Percentiles rank a stretch among this genome's conserved stretches.
Conservation (phyloP, 2,113 vertebrate genomes). For the Murina feae region DNA sequence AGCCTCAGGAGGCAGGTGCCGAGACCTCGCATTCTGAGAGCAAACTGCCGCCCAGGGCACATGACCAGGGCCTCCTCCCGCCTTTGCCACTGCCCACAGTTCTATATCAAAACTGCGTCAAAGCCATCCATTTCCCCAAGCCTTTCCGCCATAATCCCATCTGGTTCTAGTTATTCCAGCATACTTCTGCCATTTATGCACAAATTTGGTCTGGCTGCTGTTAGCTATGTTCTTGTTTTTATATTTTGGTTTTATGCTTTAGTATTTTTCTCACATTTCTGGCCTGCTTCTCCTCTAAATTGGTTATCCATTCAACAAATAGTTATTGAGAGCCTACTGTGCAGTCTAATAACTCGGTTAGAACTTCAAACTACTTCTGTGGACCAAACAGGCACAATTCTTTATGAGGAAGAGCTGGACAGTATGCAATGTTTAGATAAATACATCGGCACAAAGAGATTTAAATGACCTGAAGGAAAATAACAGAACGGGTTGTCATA, state of each 20-base stretch:
- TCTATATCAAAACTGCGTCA: background rate
- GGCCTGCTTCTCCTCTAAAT: conserved; percentile 41
- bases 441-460: background rate
- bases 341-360: background rate
- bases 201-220: conserved; percentile 27
- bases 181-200: conserved; percentile 36
- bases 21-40: background rate
- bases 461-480: background rate
- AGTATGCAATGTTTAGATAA: background rate
- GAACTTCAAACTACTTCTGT: background rate
- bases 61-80: background rate
- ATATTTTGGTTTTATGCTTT: conserved; percentile 66
- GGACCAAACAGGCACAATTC: background rate
- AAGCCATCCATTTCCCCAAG: background rate
- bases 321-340: conserved; percentile 49
- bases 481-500: background rate
- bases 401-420: background rate
- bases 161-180: conserved; percentile 53
- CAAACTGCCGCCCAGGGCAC: background rate
- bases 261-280: conserved; percentile 67
- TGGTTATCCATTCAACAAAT: conserved; percentile 52
- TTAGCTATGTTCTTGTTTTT: conserved; percentile 42
- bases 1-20: rapidly evolving
- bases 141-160: background rate
- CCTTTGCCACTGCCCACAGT: background rate